phyloP scores from a whole-genome alignment of 2,113 vertebrate genomes.

The Upupa epops region DNA sequence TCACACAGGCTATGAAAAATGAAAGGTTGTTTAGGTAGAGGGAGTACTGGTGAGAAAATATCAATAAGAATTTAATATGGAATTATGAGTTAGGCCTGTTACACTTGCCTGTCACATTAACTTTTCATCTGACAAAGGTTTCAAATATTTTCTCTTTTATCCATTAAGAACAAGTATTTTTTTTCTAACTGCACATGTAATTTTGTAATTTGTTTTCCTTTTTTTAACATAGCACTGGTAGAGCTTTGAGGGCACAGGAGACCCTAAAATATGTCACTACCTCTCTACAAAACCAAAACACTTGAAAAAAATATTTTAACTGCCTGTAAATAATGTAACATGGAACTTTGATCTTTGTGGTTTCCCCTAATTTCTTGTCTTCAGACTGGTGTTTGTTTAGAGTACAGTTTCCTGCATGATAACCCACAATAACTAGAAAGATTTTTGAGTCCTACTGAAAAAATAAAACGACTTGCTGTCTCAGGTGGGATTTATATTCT shows the following conservation, averaged over 20 bases:
- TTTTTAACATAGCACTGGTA: not conserved
- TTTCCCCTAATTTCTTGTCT: not conserved
- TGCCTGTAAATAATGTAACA: not conserved
- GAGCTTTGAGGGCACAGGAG: not conserved
- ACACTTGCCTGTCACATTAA: not conserved
- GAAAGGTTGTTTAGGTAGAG: constrained; percentile 17
- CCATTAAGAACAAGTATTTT: not conserved
- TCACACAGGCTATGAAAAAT: not conserved
- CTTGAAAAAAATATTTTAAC: not conserved
- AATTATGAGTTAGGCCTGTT: constrained; percentile 15
- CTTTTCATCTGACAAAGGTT: not conserved
- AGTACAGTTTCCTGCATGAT: not conserved
- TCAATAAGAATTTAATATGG: not conserved
- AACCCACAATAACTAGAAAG: not conserved
- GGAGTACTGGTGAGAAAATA: not conserved
- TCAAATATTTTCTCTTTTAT: not conserved
- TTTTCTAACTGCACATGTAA: not conserved
- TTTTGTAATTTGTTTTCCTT: not conserved
- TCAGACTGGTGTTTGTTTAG: not conserved
- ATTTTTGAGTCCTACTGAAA: not conserved
- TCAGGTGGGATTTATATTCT: not conserved
- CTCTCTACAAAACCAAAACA: not conserved
- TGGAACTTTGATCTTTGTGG: not conserved
- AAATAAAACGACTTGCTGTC: not conserved
- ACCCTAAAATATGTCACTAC: not conserved